A percentile compares a stretch with the other conserved stretches of the same genome.
These are phyloP conservation scores for Nanorana parkeri DNA, from an alignment of 2,113 vertebrate species.

Conservation along the genomic window DNA sequence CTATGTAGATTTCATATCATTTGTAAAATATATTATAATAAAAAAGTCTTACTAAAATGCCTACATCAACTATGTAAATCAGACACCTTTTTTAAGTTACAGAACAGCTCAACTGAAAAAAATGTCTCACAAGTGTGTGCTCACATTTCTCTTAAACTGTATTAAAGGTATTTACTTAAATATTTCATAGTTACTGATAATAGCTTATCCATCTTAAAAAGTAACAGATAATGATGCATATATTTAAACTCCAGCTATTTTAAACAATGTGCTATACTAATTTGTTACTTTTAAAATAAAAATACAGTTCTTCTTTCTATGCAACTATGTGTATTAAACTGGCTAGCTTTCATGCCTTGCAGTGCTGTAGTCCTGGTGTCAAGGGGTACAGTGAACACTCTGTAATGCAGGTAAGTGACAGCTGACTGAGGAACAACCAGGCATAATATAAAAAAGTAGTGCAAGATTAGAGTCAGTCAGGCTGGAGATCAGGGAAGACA, in stretches of 20 bases:
- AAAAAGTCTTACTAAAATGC: conserved; percentile 1
- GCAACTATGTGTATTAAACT: no score
- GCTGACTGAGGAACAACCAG: no score
- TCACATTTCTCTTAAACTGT: neutral
- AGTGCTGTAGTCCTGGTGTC: no score
- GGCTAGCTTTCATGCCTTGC: no score
- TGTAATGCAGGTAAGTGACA: no score
- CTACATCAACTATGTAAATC: neutral
- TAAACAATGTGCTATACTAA: no score
- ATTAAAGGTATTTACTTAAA: neutral
- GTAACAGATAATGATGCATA: neutral
- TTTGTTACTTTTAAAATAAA: no score
- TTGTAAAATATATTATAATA: neutral
- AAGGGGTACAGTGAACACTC: no score
- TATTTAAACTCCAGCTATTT: neutral
- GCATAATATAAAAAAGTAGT: no score
- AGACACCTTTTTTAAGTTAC: neutral
- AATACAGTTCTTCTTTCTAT: no score
- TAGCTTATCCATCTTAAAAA: neutral
- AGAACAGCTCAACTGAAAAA: neutral
- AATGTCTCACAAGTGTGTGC: neutral
- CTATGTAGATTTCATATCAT: conserved; percentile 21
- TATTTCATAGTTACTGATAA: neutral
- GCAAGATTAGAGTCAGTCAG: no score
- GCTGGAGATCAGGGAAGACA: no score